These are phyloP conservation scores for Hylaeus anthracinus DNA, from an alignment of 1,140 invertebrate species.

Conservation along the genomic window DNA sequence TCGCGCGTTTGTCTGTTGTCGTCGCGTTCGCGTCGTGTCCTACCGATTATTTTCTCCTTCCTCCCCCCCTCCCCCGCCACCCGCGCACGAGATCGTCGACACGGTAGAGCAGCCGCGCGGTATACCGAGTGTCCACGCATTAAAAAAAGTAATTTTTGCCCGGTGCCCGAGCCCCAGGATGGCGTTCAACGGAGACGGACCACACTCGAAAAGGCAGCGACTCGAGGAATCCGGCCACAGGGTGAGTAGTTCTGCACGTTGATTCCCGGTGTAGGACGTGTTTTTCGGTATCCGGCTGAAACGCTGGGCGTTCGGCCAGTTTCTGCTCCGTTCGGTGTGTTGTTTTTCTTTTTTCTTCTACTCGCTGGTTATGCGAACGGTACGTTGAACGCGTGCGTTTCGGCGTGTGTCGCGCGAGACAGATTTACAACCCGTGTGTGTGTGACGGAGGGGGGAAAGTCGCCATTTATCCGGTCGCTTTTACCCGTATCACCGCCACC, in stretches of 20 bases:
- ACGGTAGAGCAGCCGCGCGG: constrained; percentile 47
- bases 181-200: constrained; percentile 83
- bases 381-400: constrained; percentile 39
- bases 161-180: constrained; percentile 68
- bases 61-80: constrained; percentile 51
- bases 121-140: constrained; percentile 46
- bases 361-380: neutral
- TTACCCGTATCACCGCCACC: constrained; percentile 57
- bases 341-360: neutral
- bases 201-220: constrained; percentile 81
- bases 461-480: constrained; percentile 70
- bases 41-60: constrained; percentile 68
- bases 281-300: neutral
- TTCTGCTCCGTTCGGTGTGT: neutral
- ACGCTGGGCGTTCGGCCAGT: neutral
- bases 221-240: constrained; percentile 81
- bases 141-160: constrained; percentile 50
- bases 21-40: constrained; percentile 66
- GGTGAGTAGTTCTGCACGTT: constrained; percentile 71
- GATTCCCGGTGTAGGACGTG: neutral
- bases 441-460: constrained; percentile 48
- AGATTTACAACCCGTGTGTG: constrained; percentile 39
- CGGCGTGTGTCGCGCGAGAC: constrained; percentile 24
- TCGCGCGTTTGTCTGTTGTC: constrained; percentile 71
- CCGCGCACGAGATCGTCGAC: constrained; percentile 58